Percentiles rank a stretch among this genome's conserved stretches.
Conservation (phyloP, 2,888 invertebrate genomes). For the Chymomyza amoena region DNA sequence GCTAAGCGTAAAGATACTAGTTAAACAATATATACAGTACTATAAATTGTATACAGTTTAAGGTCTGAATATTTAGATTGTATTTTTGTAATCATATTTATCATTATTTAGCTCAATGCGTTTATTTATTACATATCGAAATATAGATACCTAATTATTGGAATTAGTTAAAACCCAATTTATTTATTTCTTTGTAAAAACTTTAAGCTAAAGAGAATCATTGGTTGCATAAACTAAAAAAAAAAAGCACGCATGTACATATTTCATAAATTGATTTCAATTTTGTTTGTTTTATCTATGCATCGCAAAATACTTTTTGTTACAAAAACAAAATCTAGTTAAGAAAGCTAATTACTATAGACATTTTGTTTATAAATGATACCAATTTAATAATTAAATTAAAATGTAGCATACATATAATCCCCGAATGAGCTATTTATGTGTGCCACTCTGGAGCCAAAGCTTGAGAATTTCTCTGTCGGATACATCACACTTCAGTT, state of each 20-base stretch:
- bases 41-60: constrained; percentile 5
- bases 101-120: constrained; percentile 68
- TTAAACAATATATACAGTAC: background rate
- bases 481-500: too few relatives aligned
- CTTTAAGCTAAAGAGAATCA: too few relatives aligned
- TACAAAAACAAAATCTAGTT: background rate
- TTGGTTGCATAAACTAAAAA: background rate
- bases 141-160: constrained; percentile 37
- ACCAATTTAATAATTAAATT: too few relatives aligned
- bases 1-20: constrained; percentile 3
- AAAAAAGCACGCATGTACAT: background rate
- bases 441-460: too few relatives aligned
- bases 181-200: background rate
- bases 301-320: background rate
- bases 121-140: constrained; percentile 67
- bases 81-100: constrained; percentile 41
- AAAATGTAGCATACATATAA: too few relatives aligned
- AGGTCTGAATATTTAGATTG: constrained; percentile 24
- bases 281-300: background rate
- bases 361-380: background rate
- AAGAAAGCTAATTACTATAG: background rate
- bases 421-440: too few relatives aligned
- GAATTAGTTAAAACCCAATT: background rate
- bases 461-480: too few relatives aligned
- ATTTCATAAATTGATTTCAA: background rate